Evolutionary conservation across 2,797 vertebrate species (phyloP).

Genomic region (Otus scops): DNA sequence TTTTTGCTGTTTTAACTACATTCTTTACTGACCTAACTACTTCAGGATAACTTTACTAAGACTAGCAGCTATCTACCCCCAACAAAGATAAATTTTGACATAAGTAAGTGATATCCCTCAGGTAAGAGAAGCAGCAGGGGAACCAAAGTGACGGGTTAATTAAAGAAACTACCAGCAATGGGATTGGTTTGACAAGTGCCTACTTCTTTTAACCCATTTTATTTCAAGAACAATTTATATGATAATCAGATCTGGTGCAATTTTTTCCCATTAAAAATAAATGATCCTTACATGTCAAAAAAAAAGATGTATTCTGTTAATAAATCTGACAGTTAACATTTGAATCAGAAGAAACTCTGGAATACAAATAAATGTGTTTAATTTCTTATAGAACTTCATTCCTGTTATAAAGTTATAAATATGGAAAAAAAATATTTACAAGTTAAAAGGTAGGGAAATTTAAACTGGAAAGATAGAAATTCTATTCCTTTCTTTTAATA

Average conservation of each 20-base stretch:
- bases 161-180: not conserved
- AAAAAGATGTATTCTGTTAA: not conserved
- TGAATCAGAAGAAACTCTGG: not conserved
- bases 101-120: not conserved
- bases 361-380: not conserved
- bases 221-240: constrained; percentile 25
- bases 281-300: not conserved
- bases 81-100: not conserved
- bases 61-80: not conserved
- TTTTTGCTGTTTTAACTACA: not conserved
- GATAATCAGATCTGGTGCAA: not conserved
- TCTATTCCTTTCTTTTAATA: not conserved
- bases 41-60: not conserved
- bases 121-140: not conserved
- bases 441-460: not conserved
- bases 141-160: not conserved
- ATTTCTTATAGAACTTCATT: not conserved
- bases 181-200: not conserved
- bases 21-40: not conserved
- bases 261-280: not conserved
- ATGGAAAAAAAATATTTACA: not conserved
- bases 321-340: not conserved
- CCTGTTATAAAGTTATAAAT: not conserved
- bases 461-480: not conserved
- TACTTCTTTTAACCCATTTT: constrained; percentile 1